Evolutionary conservation across 2,888 invertebrate genomes (phyloP), one percentile per base, ranked within the genome.

Genomic region (Ganaspis brasiliensis): DNA sequence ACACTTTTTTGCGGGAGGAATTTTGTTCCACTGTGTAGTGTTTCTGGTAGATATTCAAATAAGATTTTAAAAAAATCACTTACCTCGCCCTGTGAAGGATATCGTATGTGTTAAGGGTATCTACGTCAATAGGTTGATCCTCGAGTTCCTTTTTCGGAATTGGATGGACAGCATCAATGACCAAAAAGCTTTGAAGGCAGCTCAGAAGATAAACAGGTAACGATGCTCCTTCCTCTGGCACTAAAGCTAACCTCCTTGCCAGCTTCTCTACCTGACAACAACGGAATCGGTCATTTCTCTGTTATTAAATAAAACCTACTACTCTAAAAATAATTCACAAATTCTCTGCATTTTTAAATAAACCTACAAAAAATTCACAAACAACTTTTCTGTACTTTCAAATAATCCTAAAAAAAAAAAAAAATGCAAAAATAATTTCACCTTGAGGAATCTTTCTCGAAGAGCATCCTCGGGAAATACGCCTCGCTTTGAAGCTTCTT

Each of bases 41-140:
- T n/a, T n/a, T n/a, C n/a, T n/a, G n/a, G n/a, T n/a, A n/a, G n/a
- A n/a, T n/a, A n/a, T 40, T 63, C 37, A 37, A 40, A 63, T 21
- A 8, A 14, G 16, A 37, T 63, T 3, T 35, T 71, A 74, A 56
- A 55, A 75, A 63, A 63, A 56, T 8, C 16, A 71, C 88, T 89
- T 91, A 97, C 97, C 96, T 96, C 16, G 98, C 98, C 88, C 98
- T 94, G 85, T 97, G 95, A 55, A 99, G 94, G 84, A 99, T 95
- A 85, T 97, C 97, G 89, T 96, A 98, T 0, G 98, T 98, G 91
- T 96, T 96, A 87, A 98, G 92, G 86, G 94, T 92, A 26, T 94
- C 93, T 85, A 96, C 94, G 89, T 98, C 96, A 73, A 95, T 93
- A 4, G 94, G 94, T 83, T 95, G 93, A 89, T 97, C 95, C 67